Percentiles rank a stretch among this genome's conserved stretches.
phyloP scores from a whole-genome alignment of 1,140 invertebrate species.

The Pogonomyrmex californicus region DNA sequence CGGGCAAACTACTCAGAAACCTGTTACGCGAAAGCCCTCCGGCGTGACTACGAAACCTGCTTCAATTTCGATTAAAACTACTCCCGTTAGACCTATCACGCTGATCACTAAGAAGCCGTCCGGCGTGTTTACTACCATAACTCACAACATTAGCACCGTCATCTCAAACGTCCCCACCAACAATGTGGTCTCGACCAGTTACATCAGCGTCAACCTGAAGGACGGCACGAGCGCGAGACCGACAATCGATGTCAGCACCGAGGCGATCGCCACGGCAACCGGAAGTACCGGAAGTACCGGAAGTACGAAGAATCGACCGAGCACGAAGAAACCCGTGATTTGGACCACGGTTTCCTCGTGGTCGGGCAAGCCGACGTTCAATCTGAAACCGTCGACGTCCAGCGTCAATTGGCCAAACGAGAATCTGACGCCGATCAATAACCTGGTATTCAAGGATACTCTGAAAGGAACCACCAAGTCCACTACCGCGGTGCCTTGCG shows the following conservation, averaged over 20 bases:
- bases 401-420: conserved; percentile 61
- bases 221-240: conserved; percentile 78
- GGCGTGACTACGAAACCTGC: conserved; percentile 67
- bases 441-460: conserved; percentile 74
- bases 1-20: conserved; percentile 82
- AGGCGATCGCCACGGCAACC: conserved; percentile 3
- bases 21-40: conserved; percentile 71
- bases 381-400: conserved; percentile 77
- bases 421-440: conserved; percentile 67
- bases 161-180: conserved; percentile 79
- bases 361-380: conserved; percentile 82
- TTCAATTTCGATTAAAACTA: conserved; percentile 81
- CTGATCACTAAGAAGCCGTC: conserved; percentile 80
- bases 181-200: conserved; percentile 84
- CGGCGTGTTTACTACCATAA: conserved; percentile 82
- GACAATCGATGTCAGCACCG: conserved; percentile 47
- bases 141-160: conserved; percentile 85
- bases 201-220: conserved; percentile 84
- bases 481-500: conserved; percentile 72
- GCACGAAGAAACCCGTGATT: conserved; percentile 73
- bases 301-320: conserved; percentile 18
- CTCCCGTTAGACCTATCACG: conserved; percentile 73
- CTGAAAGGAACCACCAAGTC: conserved; percentile 47
- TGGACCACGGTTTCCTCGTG: conserved; percentile 82
- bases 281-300: background rate